These are phyloP conservation scores for Gallinago jamesoni DNA, from an alignment of 2,113 vertebrate genomes.

Conservation along the genomic window DNA sequence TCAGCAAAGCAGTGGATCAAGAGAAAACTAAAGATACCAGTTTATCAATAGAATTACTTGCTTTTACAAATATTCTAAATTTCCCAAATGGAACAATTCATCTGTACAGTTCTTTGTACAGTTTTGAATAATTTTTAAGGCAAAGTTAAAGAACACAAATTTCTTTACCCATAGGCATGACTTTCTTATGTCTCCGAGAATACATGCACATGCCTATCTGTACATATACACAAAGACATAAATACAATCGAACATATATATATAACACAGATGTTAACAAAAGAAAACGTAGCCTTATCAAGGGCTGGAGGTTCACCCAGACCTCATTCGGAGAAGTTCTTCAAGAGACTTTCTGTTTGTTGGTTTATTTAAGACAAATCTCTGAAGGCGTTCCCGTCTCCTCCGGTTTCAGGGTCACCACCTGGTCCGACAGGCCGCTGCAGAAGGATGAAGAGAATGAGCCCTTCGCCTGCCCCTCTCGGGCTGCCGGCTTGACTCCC, in stretches of 20 bases:
- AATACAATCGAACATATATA: not conserved
- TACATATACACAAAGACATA: not conserved
- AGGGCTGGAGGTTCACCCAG: not conserved
- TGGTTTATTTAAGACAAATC: not conserved
- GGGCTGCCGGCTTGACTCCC: not conserved
- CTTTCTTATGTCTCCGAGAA: not conserved
- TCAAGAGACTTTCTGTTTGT: not conserved
- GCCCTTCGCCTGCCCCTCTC: not conserved
- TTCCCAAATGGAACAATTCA: not conserved
- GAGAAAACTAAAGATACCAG: not conserved
- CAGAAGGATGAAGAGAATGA: not conserved
- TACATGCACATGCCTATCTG: accelerated
- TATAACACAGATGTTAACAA: not conserved
- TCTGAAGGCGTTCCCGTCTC: not conserved
- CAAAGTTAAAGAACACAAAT: not conserved
- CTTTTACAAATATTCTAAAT: not conserved
- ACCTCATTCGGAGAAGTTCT: not conserved
- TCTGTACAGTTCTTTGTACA: not conserved
- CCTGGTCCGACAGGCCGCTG: not conserved
- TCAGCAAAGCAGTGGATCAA: not conserved
- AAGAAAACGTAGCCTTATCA: not conserved
- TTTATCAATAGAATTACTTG: not conserved
- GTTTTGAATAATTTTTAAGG: not conserved
- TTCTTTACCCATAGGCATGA: not conserved
- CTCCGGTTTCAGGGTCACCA: not conserved